Evolutionary conservation across 2,888 invertebrate genomes (phyloP).

Genomic region (Laothoe populi): DNA sequence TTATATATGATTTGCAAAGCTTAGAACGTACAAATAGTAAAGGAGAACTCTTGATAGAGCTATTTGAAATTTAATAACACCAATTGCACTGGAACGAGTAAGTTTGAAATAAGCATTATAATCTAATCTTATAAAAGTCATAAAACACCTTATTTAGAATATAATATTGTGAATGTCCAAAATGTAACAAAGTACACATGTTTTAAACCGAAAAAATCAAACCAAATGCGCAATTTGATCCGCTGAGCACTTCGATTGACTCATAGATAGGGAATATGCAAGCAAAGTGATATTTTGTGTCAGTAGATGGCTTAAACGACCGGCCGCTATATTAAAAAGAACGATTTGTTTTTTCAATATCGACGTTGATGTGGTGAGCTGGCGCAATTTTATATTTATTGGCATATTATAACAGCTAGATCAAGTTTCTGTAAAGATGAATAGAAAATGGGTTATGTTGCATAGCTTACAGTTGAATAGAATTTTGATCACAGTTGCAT

Average conservation of each 20-base stretch:
- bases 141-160: no score
- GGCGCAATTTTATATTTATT: not conserved
- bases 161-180: no score
- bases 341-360: conserved; percentile 15
- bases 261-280: conserved; percentile 4
- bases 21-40: no score
- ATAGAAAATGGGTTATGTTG: not conserved
- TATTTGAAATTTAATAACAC: no score
- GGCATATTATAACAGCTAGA: not conserved
- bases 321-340: conserved; percentile 12
- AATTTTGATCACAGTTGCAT: not conserved
- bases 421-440: not conserved
- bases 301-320: conserved; percentile 4
- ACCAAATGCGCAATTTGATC: conserved; percentile 4
- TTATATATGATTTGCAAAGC: no score
- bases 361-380: conserved; percentile 10
- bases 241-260: conserved; percentile 11
- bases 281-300: conserved; percentile 16
- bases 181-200: not conserved
- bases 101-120: no score
- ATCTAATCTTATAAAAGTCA: no score
- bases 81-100: no score
- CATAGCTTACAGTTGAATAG: not conserved
- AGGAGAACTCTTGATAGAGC: no score
- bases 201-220: conserved; percentile 15